Percentiles rank a stretch among this genome's conserved stretches.
phyloP scores from a whole-genome alignment of 1,140 invertebrate genomes.

The Kradibia gibbosae region DNA sequence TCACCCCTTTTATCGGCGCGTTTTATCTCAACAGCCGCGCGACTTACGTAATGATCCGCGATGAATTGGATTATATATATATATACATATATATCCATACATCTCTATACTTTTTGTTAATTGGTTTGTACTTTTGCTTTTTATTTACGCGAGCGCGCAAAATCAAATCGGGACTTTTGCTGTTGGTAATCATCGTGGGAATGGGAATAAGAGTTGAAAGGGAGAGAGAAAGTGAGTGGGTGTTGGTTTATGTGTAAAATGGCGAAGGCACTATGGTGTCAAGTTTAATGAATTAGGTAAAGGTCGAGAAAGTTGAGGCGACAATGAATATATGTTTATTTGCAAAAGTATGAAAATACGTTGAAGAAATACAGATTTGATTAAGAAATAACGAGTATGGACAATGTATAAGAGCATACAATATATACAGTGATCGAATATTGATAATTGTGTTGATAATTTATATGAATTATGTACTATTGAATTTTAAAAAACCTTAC shows the following conservation, averaged over 20 bases:
- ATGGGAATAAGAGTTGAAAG: neutral
- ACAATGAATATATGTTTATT: neutral
- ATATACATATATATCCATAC: neutral
- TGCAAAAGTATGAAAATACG: neutral
- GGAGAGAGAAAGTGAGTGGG: neutral
- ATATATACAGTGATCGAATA: no score
- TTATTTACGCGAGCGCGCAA: neutral
- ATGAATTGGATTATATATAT: neutral
- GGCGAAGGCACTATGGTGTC: neutral
- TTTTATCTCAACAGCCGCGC: slow-evolving; percentile 5
- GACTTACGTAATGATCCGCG: neutral
- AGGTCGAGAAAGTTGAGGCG: neutral
- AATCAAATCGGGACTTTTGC: neutral
- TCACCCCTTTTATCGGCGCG: slow-evolving; percentile 8
- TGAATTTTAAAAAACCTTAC: no score
- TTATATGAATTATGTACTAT: no score
- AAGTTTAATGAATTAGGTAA: neutral
- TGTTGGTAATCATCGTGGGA: neutral
- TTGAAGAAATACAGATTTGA: neutral
- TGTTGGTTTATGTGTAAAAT: neutral
- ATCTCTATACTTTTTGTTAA: neutral
- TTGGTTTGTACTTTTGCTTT: neutral
- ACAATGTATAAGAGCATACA: neutral
- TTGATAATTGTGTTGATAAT: no score
- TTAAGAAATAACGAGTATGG: neutral